A percentile compares a stretch with the other conserved stretches of the same genome.
phyloP scores from a whole-genome alignment of 2,888 invertebrate genomes.

The Hesperia comma region DNA sequence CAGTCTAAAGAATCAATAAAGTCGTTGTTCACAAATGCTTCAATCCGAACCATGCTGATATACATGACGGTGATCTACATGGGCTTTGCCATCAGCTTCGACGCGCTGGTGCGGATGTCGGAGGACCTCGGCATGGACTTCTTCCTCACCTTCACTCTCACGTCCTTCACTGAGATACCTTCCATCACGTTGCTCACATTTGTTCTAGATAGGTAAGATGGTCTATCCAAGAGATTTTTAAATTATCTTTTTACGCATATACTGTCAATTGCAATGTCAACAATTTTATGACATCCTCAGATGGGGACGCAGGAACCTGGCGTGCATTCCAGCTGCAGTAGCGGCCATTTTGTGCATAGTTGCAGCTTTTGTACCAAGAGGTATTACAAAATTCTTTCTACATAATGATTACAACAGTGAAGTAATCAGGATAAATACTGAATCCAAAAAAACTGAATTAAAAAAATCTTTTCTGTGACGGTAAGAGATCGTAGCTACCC shows the following conservation, averaged over 20 bases:
- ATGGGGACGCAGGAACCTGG: slow-evolving; percentile 69
- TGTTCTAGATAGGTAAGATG: slow-evolving; percentile 66
- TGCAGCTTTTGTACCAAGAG: slow-evolving; percentile 70
- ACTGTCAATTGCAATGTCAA: too few relatives aligned
- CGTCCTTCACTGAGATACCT: slow-evolving; percentile 76
- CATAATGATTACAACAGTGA: too few relatives aligned
- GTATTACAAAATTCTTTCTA: slow-evolving; percentile 46
- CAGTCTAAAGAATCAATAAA: slow-evolving; percentile 61
- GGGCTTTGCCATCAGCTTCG: slow-evolving; percentile 72
- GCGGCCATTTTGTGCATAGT: slow-evolving; percentile 61
- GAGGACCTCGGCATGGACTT: slow-evolving; percentile 74
- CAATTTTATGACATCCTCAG: slow-evolving; percentile 47
- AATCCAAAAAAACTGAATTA: too few relatives aligned
- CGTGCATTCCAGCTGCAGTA: slow-evolving; percentile 60
- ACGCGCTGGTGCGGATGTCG: slow-evolving; percentile 75
- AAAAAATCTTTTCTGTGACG: too few relatives aligned
- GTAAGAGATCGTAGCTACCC: too few relatives aligned
- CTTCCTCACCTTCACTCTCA: slow-evolving; percentile 74
- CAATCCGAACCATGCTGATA: slow-evolving; percentile 61
- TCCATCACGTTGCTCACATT: slow-evolving; percentile 69
- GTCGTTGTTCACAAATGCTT: slow-evolving; percentile 58
- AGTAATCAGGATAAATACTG: too few relatives aligned
- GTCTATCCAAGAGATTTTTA: not conserved
- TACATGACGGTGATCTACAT: slow-evolving; percentile 69
- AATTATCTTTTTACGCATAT: too few relatives aligned